phyloP scores from a whole-genome alignment of 2,113 vertebrate species.

The Ochotona princeps region DNA sequence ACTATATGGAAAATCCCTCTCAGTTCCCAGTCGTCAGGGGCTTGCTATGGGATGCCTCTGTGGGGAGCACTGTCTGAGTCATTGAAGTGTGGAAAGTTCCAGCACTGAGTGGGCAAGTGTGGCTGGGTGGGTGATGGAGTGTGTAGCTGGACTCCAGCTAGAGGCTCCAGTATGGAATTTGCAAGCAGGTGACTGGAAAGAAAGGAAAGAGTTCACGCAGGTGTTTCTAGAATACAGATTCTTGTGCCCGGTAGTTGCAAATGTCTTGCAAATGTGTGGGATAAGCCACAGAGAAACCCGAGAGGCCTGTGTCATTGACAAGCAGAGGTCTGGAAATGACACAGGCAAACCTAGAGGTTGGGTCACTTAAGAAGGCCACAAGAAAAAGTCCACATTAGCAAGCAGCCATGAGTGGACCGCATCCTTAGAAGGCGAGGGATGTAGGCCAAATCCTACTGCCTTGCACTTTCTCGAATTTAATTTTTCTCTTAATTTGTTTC shows the following conservation, averaged over 20 bases:
- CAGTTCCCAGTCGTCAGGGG: not conserved
- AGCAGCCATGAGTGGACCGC: rapidly evolving
- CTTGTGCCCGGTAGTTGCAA: not conserved
- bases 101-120: not conserved
- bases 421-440: not conserved
- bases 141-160: not conserved
- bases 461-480: not conserved
- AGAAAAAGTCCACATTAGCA: not conserved
- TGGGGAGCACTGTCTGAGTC: not conserved
- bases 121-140: not conserved
- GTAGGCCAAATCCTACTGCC: not conserved
- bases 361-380: not conserved
- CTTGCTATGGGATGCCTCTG: not conserved
- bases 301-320: not conserved
- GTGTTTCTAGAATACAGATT: not conserved
- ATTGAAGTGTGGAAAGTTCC: not conserved
- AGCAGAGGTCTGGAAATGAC: not conserved
- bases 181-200: not conserved
- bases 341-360: not conserved
- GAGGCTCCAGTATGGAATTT: not conserved
- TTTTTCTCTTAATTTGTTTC: not conserved
- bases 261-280: not conserved
- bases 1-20: not conserved
- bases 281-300: not conserved
- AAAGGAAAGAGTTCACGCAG: not conserved